Conservation (phyloP, 2,113 vertebrate species). For the Osmerus eperlanus region DNA sequence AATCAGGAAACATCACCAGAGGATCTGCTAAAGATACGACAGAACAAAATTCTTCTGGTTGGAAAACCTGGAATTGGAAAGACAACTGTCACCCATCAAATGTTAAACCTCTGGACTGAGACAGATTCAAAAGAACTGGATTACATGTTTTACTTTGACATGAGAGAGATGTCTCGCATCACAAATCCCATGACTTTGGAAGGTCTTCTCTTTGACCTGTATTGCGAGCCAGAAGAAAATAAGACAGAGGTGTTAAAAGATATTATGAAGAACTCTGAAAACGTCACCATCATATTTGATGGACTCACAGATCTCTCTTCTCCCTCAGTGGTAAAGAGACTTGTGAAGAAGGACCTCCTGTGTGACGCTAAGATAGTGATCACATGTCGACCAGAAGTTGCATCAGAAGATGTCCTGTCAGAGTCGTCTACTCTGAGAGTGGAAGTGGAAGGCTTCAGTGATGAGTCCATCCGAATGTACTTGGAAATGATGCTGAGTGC, state of each 20-base stretch:
- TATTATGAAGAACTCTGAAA: constrained; percentile 31
- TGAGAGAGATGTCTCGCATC: constrained; percentile 1
- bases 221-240: constrained; percentile 10
- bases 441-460: constrained; percentile 36
- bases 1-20: neutral
- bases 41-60: constrained; percentile 26
- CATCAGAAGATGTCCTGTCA: constrained; percentile 1
- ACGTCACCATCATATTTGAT: constrained; percentile 39
- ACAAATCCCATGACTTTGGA: constrained; percentile 8
- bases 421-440: constrained; percentile 15
- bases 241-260: constrained; percentile 28
- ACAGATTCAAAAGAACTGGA: neutral
- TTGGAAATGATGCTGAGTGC: constrained; percentile 16
- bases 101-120: constrained; percentile 31
- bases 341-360: constrained; percentile 23
- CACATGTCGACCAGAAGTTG: constrained; percentile 33
- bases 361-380: constrained; percentile 38
- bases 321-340: constrained; percentile 1
- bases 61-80: constrained; percentile 51
- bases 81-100: constrained; percentile 24
- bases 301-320: constrained; percentile 5
- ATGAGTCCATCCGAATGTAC: constrained; percentile 19
- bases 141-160: constrained; percentile 47
- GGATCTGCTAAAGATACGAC: constrained; percentile 12
- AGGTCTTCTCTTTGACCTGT: constrained; percentile 27